A percentile compares a stretch with the other conserved stretches of the same genome.
Evolutionary conservation across 2,113 vertebrate genomes (phyloP).

Genomic region (Cebidichthys violaceus): DNA sequence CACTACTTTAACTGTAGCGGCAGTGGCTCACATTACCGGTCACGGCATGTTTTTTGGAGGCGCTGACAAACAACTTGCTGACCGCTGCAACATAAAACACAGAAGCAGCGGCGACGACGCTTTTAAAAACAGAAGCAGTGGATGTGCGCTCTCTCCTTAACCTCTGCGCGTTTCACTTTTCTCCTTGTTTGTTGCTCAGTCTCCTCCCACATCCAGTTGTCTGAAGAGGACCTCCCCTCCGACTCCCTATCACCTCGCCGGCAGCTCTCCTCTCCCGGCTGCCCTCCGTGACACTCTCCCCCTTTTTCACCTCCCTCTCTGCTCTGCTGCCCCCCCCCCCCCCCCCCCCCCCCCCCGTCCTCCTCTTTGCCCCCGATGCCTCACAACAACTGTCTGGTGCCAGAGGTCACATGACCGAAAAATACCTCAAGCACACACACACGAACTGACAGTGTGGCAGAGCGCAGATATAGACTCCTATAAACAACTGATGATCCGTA

Average conservation of each 20-base stretch:
- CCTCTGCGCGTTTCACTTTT: conserved; percentile 32
- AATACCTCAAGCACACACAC: conserved; percentile 15
- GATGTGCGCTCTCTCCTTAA: not conserved
- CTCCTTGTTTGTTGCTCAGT: conserved; percentile 50
- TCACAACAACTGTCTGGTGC: conserved; percentile 52
- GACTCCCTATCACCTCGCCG: conserved; percentile 3
- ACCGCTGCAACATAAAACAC: not conserved
- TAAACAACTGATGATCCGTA: not conserved
- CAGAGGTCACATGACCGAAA: conserved; percentile 53
- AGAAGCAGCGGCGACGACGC: not conserved
- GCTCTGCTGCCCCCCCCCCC: conserved; percentile 10
- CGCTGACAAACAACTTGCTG: not conserved
- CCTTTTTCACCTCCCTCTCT: conserved; percentile 39
- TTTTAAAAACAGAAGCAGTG: conserved; percentile 17
- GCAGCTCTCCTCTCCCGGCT: conserved; percentile 1
- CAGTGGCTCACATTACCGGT: not conserved
- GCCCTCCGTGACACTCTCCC: conserved; percentile 17
- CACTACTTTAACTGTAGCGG: not conserved
- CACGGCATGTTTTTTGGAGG: not conserved
- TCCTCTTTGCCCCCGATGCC: conserved; percentile 47
- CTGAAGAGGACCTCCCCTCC: conserved; percentile 8
- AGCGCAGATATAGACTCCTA: not conserved
- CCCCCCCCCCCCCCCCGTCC: conserved; percentile 11
- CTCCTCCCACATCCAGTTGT: conserved; percentile 32
- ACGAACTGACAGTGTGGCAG: not conserved